phyloP scores from a whole-genome alignment of 2,797 vertebrate genomes.

The Chrysocyon brachyurus region DNA sequence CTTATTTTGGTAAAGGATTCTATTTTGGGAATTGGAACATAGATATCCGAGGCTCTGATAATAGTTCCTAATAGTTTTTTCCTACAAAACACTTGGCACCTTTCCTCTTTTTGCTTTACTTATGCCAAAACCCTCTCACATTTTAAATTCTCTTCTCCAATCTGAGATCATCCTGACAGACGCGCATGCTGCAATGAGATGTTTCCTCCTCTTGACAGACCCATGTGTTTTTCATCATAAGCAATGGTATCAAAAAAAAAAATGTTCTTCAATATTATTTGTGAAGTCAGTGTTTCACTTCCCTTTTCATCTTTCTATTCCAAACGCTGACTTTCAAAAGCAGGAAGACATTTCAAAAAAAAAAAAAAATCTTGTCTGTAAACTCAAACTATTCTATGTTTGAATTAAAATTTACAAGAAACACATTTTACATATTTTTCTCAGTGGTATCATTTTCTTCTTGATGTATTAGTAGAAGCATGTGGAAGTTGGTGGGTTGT shows the following conservation, averaged over 20 bases:
- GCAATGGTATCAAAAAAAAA: slow-evolving; percentile 5
- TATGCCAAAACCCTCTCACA: not conserved
- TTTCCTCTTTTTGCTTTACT: not conserved
- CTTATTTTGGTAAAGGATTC: not conserved
- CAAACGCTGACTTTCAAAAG: slow-evolving; percentile 45
- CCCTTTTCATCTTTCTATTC: not conserved
- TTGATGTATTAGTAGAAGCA: not conserved
- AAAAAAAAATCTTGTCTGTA: not conserved
- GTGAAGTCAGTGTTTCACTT: slow-evolving; percentile 54
- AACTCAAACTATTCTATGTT: not conserved
- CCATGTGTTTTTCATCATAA: not conserved
- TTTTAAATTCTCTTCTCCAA: not conserved
- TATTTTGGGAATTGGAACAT: not conserved
- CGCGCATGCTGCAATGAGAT: not conserved
- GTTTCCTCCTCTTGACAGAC: not conserved
- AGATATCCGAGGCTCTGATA: not conserved
- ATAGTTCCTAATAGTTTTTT: slow-evolving; percentile 28
- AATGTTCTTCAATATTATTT: slow-evolving; percentile 7
- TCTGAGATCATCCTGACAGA: slow-evolving; percentile 1
- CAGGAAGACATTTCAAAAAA: not conserved
- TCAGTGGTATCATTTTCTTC: not conserved
- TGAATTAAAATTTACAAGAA: slow-evolving; percentile 46
- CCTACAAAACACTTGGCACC: not conserved
- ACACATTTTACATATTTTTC: not conserved
- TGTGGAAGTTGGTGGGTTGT: not conserved